Conservation (phyloP, 2,797 vertebrate species). For the Cuculus canorus region DNA sequence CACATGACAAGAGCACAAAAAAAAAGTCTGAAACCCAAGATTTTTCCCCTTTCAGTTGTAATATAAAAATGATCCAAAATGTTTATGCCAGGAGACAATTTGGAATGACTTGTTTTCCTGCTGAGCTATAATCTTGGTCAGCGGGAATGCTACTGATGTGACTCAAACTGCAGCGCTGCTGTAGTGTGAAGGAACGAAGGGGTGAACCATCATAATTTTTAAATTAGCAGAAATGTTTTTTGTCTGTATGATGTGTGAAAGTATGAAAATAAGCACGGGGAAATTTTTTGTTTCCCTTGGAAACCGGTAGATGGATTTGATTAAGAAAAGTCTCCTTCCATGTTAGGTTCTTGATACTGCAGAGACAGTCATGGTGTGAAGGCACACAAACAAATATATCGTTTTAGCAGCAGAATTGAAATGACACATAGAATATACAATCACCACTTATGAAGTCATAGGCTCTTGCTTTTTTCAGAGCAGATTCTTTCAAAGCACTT, state of each 20-base stretch:
- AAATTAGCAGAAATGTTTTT: slow-evolving; percentile 6
- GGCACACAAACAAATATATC: not conserved
- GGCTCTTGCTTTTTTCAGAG: not conserved
- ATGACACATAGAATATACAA: not conserved
- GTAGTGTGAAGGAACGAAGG: slow-evolving; percentile 37
- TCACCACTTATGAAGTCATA: not conserved
- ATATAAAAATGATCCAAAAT: slow-evolving; percentile 60
- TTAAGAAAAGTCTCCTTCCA: not conserved
- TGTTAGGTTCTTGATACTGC: not conserved
- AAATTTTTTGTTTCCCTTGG: slow-evolving; percentile 31
- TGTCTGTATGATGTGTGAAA: slow-evolving; percentile 3
- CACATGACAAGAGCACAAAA: slow-evolving; percentile 48
- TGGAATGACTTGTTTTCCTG: slow-evolving; percentile 68
- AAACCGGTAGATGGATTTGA: slow-evolving; percentile 10
- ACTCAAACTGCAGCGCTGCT: slow-evolving; percentile 37
- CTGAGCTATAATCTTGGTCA: slow-evolving; percentile 69
- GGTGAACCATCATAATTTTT: slow-evolving; percentile 51
- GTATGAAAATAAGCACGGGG: not conserved
- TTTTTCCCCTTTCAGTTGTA: slow-evolving; percentile 17
- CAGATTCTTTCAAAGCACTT: not conserved
- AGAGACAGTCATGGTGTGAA: not conserved
- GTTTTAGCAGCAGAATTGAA: not conserved
- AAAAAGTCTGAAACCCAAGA: slow-evolving; percentile 42
- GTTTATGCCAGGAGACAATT: slow-evolving; percentile 64
- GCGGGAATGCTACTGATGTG: slow-evolving; percentile 55